phyloP scores from a whole-genome alignment of 2,113 vertebrate genomes.

The Oryzias melastigma region DNA sequence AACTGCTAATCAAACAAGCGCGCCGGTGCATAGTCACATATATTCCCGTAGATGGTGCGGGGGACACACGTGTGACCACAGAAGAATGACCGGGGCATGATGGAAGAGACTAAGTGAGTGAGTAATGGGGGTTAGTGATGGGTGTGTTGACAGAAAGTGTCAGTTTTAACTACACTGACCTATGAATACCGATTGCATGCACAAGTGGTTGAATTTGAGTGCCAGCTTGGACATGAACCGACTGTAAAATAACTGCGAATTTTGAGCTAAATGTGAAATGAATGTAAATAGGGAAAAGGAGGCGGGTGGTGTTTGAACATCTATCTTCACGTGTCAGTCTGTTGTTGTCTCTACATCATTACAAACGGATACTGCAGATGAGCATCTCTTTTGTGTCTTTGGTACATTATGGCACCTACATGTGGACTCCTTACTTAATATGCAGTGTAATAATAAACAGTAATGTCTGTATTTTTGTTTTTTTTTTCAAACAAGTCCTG shows the following conservation, averaged over 20 bases:
- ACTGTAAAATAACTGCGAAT: conserved; percentile 71
- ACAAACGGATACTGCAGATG: conserved; percentile 39
- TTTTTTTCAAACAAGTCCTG: conserved; percentile 18
- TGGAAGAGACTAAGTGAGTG: conserved; percentile 68
- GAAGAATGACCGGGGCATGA: conserved; percentile 52
- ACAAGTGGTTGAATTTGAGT: conserved; percentile 71
- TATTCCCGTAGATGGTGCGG: conserved; percentile 14
- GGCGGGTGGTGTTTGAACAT: conserved; percentile 55
- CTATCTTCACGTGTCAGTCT: conserved; percentile 58
- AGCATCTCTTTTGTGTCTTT: conserved; percentile 29
- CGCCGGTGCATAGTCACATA: conserved; percentile 24
- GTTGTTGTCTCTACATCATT: conserved; percentile 43
- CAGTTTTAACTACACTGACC: conserved; percentile 79
- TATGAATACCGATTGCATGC: conserved; percentile 59
- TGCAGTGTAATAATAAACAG: conserved; percentile 40
- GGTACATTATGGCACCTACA: conserved; percentile 34
- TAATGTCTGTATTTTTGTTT: conserved; percentile 31
- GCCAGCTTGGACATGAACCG: conserved; percentile 68
- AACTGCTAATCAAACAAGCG: conserved; percentile 53
- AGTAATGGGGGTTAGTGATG: conserved; percentile 79
- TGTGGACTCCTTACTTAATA: conserved; percentile 43
- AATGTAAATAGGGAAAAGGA: conserved; percentile 65
- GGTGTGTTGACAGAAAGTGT: conserved; percentile 77
- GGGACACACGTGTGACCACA: not conserved
- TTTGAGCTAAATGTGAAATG: conserved; percentile 64